Percentiles rank a stretch among this genome's conserved stretches.
These are phyloP conservation scores for Notiomystis cincta DNA, from an alignment of 2,113 vertebrate genomes.

Conservation along the genomic window DNA sequence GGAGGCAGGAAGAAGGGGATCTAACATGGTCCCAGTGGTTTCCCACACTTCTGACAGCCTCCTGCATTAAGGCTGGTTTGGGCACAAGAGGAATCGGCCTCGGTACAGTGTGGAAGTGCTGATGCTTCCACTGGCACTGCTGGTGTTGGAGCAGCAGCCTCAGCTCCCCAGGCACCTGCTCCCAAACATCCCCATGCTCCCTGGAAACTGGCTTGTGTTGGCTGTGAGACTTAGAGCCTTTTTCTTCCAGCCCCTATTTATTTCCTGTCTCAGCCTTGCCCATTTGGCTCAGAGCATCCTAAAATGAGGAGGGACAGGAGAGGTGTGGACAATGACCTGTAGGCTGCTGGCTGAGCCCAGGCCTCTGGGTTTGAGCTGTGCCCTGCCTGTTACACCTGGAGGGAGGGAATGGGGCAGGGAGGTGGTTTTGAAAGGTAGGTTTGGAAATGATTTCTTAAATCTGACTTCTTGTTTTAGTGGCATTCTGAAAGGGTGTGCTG, in stretches of 20 bases:
- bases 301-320: neutral
- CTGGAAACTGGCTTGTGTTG: neutral
- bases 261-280: neutral
- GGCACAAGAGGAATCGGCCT: neutral
- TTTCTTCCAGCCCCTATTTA: neutral
- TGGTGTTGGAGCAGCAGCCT: neutral
- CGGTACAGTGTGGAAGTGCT: neutral
- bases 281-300: neutral
- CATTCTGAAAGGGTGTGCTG: fast-evolving
- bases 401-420: too few relatives aligned
- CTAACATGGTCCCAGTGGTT: neutral
- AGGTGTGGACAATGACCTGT: neutral
- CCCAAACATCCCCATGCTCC: neutral
- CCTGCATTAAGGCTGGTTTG: neutral
- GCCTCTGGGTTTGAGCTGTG: neutral
- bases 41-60: neutral
- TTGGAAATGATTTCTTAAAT: neutral
- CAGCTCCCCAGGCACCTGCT: neutral
- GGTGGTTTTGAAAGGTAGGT: neutral
- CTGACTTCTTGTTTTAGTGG: neutral
- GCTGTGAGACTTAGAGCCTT: neutral
- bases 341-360: neutral
- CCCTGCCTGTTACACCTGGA: neutral
- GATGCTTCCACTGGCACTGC: neutral
- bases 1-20: neutral